A percentile compares a stretch with the other conserved stretches of the same genome.
These are phyloP conservation scores for Eurytoma adleriae DNA, from an alignment of 2,888 invertebrate genomes.

Conservation along the genomic window DNA sequence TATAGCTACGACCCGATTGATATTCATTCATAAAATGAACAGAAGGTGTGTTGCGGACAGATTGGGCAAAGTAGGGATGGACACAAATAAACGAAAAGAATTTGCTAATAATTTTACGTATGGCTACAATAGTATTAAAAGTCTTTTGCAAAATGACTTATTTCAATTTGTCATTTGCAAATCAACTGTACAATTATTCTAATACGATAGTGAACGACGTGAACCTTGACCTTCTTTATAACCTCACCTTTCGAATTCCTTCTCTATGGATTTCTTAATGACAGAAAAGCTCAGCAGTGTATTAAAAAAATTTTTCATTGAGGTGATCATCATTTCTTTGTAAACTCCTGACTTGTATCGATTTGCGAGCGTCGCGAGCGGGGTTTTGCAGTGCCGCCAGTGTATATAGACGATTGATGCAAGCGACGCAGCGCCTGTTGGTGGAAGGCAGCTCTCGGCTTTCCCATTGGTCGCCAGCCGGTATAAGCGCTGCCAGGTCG, in stretches of 20 bases:
- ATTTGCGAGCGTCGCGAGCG: conserved; percentile 7
- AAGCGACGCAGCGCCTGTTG: conserved; percentile 58
- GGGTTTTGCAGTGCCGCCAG: conserved; percentile 10
- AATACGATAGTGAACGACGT: conserved; percentile 17
- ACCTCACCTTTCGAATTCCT: conserved; percentile 54
- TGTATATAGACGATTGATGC: conserved; percentile 58
- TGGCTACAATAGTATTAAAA: neutral
- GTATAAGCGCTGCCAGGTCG: conserved; percentile 68
- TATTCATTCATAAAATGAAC: too few species aligned
- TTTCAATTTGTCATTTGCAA: conserved; percentile 1
- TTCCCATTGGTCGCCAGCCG: conserved; percentile 64
- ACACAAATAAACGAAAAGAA: neutral
- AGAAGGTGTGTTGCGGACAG: too few species aligned
- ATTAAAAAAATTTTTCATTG: neutral
- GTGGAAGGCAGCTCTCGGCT: conserved; percentile 59
- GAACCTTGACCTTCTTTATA: conserved; percentile 52
- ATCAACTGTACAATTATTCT: conserved; percentile 9
- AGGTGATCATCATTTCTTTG: neutral
- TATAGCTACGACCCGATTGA: too few species aligned
- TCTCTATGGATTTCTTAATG: neutral
- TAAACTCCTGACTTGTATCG: conserved; percentile 24
- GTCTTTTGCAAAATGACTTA: neutral
- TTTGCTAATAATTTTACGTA: neutral
- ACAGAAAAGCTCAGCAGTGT: neutral
- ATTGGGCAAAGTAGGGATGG: neutral